Conservation (phyloP, 1,140 invertebrate species). For the Drosophila burlai region DNA sequence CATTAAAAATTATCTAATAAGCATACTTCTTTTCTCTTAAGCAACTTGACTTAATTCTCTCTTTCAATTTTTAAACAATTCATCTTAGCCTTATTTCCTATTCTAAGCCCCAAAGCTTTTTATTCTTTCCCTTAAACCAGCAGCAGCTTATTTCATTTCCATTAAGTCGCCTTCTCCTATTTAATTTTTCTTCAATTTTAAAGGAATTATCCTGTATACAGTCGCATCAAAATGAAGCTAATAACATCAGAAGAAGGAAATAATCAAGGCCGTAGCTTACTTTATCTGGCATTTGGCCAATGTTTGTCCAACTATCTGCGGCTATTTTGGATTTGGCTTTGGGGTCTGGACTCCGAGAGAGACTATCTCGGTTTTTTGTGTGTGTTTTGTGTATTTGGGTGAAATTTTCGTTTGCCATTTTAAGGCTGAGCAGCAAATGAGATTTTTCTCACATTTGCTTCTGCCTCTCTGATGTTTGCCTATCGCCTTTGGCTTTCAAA, state of each 20-base stretch:
- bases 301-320: slow-evolving; percentile 52
- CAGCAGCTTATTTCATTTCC: slow-evolving; percentile 11
- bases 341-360: slow-evolving; percentile 19
- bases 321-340: slow-evolving; percentile 47
- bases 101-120: slow-evolving; percentile 7
- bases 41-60: background rate
- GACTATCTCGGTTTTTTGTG: slow-evolving; percentile 12
- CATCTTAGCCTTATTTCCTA: background rate
- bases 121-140: background rate
- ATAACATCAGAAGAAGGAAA: slow-evolving; percentile 43
- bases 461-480: slow-evolving; percentile 22
- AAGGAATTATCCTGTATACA: slow-evolving; percentile 17
- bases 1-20: background rate
- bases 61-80: background rate
- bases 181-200: slow-evolving; percentile 36
- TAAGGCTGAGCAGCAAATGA: slow-evolving; percentile 47
- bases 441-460: slow-evolving; percentile 57
- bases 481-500: slow-evolving; percentile 52
- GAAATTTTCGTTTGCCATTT: slow-evolving; percentile 49
- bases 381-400: slow-evolving; percentile 32
- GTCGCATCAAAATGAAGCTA: slow-evolving; percentile 33
- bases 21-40: background rate
- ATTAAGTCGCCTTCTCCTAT: slow-evolving; percentile 11
- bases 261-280: slow-evolving; percentile 36
- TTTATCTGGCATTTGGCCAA: slow-evolving; percentile 50